phyloP scores from a whole-genome alignment of 1,140 invertebrate genomes.

The Palaemon carinicauda region DNA sequence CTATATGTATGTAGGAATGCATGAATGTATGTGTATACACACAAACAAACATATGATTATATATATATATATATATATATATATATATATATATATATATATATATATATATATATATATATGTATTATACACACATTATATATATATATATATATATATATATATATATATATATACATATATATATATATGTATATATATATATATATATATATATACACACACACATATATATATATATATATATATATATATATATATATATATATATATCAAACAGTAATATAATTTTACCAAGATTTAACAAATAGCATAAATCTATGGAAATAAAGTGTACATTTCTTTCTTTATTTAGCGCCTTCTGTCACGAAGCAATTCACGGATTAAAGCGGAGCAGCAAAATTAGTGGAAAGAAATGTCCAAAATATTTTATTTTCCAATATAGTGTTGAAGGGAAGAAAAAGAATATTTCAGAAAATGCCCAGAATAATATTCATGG shows the following conservation, averaged over 20 bases:
- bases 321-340: too few relatives aligned
- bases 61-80: conserved; percentile 36
- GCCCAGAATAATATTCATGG: too few relatives aligned
- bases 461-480: too few relatives aligned
- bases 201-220: not conserved
- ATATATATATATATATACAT: not conserved
- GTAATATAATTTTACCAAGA: too few relatives aligned
- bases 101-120: not conserved
- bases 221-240: not conserved
- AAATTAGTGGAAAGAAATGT: too few relatives aligned
- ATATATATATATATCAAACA: not conserved
- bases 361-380: too few relatives aligned
- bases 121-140: not conserved
- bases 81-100: conserved; percentile 8
- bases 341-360: too few relatives aligned
- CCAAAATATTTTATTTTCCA: too few relatives aligned
- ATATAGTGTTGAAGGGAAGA: too few relatives aligned
- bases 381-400: too few relatives aligned
- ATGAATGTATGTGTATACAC: not conserved
- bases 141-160: not conserved
- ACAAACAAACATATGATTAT: not conserved
- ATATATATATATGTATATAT: not conserved
- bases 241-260: not conserved
- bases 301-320: too few relatives aligned
- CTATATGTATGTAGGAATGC: too few relatives aligned